Evolutionary conservation across 2,797 vertebrate genomes (phyloP), one percentile per base, ranked within the genome.

Genomic region (Manis javanica): DNA sequence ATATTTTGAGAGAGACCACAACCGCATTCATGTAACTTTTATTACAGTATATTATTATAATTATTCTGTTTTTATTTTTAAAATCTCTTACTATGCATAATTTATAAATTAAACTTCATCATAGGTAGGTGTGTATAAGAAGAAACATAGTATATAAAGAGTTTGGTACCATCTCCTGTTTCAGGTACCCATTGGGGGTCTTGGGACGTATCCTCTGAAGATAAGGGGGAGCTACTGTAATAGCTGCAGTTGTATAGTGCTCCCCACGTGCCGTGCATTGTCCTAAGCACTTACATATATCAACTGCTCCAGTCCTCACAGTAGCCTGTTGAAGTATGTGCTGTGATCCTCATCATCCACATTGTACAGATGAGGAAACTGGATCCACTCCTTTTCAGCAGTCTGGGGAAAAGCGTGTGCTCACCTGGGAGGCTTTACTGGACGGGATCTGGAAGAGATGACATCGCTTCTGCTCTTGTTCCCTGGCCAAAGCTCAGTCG

Each of bases 231-330:
- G 37, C 21, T 69, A 14, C 34, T 69, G 19, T 39, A 69, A 24
- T 24, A 69, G 11, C 13, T 39, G 23, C 68, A 69, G 39, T 23
- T 69, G 21, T 66, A 6, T 19, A 29, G 13, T 2, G 13, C 15
- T 42, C 23, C 21, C 11, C 9, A 18, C 3, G 1, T 23, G 19
- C 42, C 10, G 14, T 0, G 24, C 26, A 3, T 31, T 21, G 2
- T 31, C 26, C 1, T 39, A 61, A 42, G 37, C 23, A 29, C 51
- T 68, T 79, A 39, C 0, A 1, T 18, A 24, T 34, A 42, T 68
- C 37, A 51, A 34, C 42, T 26, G 19, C 34, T 53, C 59, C 39
- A 23, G 42, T 15, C 39, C n/a, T n/a, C 78, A 39, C 11, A 6
- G 10, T 16, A n/a, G 29, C 72, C 46, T 46, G 16, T 29, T n/a